Evolutionary conservation across 2,888 invertebrate genomes (phyloP).

Genomic region (Arge pagana): DNA sequence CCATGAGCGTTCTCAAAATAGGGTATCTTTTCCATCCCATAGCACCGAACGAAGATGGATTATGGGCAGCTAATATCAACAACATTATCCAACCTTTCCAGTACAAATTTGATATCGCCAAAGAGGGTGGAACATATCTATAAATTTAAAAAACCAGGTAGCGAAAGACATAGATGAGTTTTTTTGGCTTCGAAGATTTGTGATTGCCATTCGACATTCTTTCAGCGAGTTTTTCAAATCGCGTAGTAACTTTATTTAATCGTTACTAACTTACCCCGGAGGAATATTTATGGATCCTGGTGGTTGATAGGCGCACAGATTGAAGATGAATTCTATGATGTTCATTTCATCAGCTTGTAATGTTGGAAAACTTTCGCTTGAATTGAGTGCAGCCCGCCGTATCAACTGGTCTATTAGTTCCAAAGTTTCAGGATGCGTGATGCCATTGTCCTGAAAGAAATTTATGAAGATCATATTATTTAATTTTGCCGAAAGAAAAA

Average conservation of each 20-base stretch:
- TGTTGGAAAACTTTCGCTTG: constrained; percentile 72
- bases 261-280: constrained; percentile 66
- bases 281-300: constrained; percentile 92
- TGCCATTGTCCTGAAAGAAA: constrained; percentile 71
- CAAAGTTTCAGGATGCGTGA: constrained; percentile 80
- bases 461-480: not conserved
- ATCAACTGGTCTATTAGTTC: constrained; percentile 86
- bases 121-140: constrained; percentile 79
- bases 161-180: constrained; percentile 6
- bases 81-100: constrained; percentile 95
- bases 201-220: not conserved
- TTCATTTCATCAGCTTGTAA: constrained; percentile 80
- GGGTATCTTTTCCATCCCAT: constrained; percentile 90
- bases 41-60: constrained; percentile 85
- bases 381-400: constrained; percentile 79
- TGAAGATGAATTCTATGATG: constrained; percentile 87
- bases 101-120: constrained; percentile 90
- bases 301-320: constrained; percentile 87
- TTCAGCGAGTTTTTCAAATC: not conserved
- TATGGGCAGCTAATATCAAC: constrained; percentile 88
- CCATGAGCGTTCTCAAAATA: constrained; percentile 87
- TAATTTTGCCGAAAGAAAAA: constrained; percentile 24
- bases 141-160: constrained; percentile 27
- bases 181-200: not conserved
- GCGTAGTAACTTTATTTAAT: not conserved